Conservation (phyloP, 2,113 vertebrate genomes). For the Eonycteris spelaea region DNA sequence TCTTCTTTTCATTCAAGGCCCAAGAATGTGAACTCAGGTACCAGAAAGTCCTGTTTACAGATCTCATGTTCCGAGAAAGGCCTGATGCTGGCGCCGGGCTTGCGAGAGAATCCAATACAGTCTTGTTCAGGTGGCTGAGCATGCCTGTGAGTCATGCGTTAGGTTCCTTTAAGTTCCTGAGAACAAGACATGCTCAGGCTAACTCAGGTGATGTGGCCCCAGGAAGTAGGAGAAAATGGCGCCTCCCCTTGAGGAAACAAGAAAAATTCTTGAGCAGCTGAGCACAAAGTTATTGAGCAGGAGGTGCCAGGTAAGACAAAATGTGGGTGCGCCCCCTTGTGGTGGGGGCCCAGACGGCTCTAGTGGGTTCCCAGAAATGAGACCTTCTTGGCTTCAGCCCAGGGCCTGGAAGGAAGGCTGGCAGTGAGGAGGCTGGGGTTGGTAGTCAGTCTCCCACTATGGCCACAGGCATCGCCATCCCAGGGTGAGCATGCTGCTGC, state of each 20-base stretch:
- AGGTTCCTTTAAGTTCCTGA: not conserved
- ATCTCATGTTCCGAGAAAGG: not conserved
- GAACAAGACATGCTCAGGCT: not conserved
- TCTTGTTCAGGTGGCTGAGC: not conserved
- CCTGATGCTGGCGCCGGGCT: not conserved
- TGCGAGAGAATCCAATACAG: not conserved
- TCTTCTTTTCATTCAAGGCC: not conserved
- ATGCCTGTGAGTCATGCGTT: not conserved
- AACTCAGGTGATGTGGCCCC: not conserved
- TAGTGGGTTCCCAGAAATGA: not conserved
- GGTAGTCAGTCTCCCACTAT: not conserved
- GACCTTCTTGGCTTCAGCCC: not conserved
- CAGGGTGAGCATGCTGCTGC: accelerated
- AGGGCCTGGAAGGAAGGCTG: not conserved
- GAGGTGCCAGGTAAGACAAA: not conserved
- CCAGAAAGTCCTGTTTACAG: not conserved
- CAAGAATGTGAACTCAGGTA: not conserved
- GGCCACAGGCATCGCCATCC: not conserved
- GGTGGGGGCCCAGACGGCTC: not conserved
- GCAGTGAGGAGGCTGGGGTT: not conserved
- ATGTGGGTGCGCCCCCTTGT: too few species aligned
- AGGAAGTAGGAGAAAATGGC: not conserved
- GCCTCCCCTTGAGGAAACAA: not conserved
- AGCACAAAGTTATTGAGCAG: not conserved
- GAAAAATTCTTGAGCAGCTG: not conserved